Percentiles rank a stretch among this genome's conserved stretches.
Evolutionary conservation across 2,797 vertebrate genomes (phyloP).

Genomic region (Clamator glandarius): DNA sequence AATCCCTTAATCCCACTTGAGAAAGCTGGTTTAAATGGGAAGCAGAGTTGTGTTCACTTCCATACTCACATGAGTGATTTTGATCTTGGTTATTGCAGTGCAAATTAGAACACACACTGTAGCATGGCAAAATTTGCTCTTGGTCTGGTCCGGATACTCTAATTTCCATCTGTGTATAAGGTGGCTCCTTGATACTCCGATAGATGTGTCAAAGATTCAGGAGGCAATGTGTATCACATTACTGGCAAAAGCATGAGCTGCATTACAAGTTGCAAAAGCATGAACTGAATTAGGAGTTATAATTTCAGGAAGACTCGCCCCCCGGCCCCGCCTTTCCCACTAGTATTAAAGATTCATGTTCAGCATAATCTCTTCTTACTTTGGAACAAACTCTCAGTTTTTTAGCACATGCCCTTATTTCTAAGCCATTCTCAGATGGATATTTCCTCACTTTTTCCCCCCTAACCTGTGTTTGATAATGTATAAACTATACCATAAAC

Average conservation of each 20-base stretch:
- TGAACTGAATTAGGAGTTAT: neutral
- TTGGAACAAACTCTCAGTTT: neutral
- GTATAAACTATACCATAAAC: neutral
- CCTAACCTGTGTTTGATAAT: neutral
- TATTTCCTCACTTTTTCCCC: neutral
- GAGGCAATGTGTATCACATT: neutral
- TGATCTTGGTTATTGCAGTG: constrained; percentile 26
- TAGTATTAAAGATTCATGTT: neutral
- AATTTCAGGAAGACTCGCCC: fast-evolving
- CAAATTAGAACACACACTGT: constrained; percentile 54
- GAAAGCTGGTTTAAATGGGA: constrained; percentile 64
- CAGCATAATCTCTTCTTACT: neutral
- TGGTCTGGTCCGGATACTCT: neutral
- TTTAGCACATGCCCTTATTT: neutral
- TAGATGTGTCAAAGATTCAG: neutral
- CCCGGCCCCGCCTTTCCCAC: too few species aligned
- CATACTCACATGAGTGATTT: constrained; percentile 53
- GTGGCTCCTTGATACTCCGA: neutral
- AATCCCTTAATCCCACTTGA: constrained; percentile 73
- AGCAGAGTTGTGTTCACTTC: constrained; percentile 53
- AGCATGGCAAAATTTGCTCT: constrained; percentile 27
- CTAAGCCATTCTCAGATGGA: neutral
- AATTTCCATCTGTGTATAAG: neutral
- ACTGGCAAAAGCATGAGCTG: neutral
- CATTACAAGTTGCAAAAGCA: neutral